phyloP scores from a whole-genome alignment of 1,140 invertebrate genomes.

The Hydropsyche tenuis region DNA sequence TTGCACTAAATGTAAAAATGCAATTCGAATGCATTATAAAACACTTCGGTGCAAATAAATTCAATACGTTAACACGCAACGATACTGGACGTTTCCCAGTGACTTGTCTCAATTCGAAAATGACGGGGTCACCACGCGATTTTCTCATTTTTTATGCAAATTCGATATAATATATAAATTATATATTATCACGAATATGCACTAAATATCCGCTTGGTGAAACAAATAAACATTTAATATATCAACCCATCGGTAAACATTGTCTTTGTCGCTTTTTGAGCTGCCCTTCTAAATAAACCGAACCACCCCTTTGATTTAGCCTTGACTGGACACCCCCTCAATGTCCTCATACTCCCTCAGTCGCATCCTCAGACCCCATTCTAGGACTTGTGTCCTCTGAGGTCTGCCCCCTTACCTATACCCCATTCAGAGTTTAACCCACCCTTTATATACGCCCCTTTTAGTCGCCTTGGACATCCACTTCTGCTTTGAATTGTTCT shows the following conservation, averaged over 20 bases:
- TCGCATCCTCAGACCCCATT: slow-evolving; percentile 2
- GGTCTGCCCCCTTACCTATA: neutral
- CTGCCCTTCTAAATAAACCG: slow-evolving; percentile 29
- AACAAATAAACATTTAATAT: no score
- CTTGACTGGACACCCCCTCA: slow-evolving; percentile 31
- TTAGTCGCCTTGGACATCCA: neutral
- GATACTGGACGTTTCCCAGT: neutral
- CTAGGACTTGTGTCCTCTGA: neutral
- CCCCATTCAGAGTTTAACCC: neutral
- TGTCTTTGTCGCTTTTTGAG: slow-evolving; percentile 21
- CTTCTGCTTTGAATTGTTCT: neutral
- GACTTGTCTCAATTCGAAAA: no score
- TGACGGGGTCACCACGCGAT: neutral
- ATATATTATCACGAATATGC: no score
- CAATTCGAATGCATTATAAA: neutral
- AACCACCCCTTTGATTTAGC: slow-evolving; percentile 29
- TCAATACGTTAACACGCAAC: slow-evolving; percentile 10
- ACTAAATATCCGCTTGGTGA: no score
- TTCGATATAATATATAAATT: no score
- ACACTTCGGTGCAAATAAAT: slow-evolving; percentile 10
- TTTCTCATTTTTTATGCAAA: no score
- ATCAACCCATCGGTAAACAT: no score
- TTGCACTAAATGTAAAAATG: slow-evolving; percentile 16
- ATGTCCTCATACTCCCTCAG: neutral
- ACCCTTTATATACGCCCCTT: neutral